Evolutionary conservation across 2,888 invertebrate genomes (phyloP).

Genomic region (Drosophila eohydei): DNA sequence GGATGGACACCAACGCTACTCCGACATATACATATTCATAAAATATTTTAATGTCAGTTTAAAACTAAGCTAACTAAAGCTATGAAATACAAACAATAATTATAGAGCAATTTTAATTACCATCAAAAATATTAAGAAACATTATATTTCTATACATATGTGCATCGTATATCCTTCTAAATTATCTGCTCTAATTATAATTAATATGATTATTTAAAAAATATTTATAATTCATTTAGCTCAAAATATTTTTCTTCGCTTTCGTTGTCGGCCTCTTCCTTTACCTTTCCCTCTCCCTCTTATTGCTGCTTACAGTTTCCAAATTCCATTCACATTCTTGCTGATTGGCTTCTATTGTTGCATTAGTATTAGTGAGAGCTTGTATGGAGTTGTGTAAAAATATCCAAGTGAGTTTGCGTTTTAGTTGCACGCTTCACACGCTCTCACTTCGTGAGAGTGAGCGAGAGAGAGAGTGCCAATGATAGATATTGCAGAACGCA

Average conservation of each 20-base stretch:
- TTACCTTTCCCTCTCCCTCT: neutral
- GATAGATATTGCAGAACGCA: neutral
- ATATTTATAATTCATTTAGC: neutral
- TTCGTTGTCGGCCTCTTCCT: neutral
- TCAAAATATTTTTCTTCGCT: neutral
- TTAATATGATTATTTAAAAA: neutral
- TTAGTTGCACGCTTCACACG: neutral
- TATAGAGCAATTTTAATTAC: no score
- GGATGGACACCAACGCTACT: no score
- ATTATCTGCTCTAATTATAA: neutral
- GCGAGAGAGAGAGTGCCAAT: neutral
- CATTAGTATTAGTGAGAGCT: neutral
- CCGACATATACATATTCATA: no score
- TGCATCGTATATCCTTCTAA: no score
- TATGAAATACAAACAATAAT: no score
- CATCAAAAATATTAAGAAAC: no score
- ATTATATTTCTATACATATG: no score
- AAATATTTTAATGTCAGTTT: no score
- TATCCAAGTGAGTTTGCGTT: neutral
- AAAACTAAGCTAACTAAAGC: no score
- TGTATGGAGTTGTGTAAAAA: neutral
- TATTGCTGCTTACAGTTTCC: neutral
- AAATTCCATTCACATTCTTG: neutral
- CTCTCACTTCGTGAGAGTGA: neutral
- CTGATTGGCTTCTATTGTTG: neutral